Percentiles rank a stretch among this genome's conserved stretches.
phyloP scores from a whole-genome alignment of 2,888 invertebrate species.

The Perithous albicinctus region DNA sequence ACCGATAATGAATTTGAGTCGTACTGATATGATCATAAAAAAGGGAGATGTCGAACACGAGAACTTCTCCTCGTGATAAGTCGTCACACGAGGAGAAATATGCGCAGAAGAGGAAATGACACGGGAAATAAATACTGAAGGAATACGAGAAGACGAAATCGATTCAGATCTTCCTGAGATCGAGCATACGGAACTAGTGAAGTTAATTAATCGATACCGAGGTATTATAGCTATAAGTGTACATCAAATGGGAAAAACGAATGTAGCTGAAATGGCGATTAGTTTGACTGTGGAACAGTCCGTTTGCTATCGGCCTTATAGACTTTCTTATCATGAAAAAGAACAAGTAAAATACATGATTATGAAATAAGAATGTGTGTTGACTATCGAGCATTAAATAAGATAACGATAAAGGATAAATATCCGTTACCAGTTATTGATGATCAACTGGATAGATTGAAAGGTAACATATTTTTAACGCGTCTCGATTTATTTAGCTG shows the following conservation, averaged over 20 bases:
- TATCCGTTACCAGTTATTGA: no score
- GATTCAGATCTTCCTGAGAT: conserved; percentile 11
- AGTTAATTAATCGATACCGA: conserved; percentile 19
- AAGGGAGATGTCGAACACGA: no score
- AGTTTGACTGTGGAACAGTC: conserved; percentile 66
- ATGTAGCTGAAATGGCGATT: conserved; percentile 70
- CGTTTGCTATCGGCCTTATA: conserved; percentile 74
- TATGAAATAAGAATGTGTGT: conserved; percentile 66
- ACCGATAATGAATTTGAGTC: conserved; percentile 15
- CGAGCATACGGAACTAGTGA: neutral
- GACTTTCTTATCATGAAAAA: conserved; percentile 71
- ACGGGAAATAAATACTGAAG: neutral
- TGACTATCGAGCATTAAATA: no score
- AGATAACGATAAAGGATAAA: no score
- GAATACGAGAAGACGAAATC: neutral
- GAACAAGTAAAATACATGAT: conserved; percentile 66
- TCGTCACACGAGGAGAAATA: conserved; percentile 2
- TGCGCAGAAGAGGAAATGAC: neutral
- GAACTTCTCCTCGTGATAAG: no score
- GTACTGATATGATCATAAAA: neutral
- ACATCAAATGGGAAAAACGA: conserved; percentile 60
- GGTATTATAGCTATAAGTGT: conserved; percentile 37
- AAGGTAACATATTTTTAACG: no score
- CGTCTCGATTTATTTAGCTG: no score
- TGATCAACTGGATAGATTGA: no score